Base-by-base conservation (phyloP, 2,797 vertebrate genomes). In the Gambelia wislizenii region DNA sequence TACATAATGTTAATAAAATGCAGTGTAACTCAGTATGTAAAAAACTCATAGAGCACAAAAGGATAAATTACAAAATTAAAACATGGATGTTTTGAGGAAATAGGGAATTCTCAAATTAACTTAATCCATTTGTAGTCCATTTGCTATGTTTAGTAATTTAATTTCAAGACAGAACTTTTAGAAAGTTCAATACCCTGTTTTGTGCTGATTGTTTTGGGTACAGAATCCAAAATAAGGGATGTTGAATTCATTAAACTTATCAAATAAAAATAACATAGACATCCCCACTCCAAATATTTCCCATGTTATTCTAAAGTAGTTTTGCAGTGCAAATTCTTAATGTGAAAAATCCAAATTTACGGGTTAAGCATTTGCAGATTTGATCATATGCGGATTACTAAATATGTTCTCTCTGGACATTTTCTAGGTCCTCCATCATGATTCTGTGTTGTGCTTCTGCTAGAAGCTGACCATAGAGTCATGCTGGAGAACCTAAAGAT, bases 1-100 rank as follows among this genome's bases (percentile, higher is more conserved):
- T 97, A 97, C 97, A 97, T 96, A 97, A 96, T 96, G 97, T 97
- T 97, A 97, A 97, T 97, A 97, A 97, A 97, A 97, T 96, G 96
- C 95, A 95, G 95, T 95, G 89, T 96, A 97, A 97, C 94, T 95
- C 96, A 96, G 94, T 96, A 97, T 95, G 95, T 94, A 92, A 95
- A 95, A 95, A 95, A 94, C 64, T 30, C 88, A 95, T 90, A 96
- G 96, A 96, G 94, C 96, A 97, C 93, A 96, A 95, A 94, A 93
- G 94, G 93, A 8, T 92, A 72, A 93, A 87, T 42, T 54, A 83
- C 44, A 83, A 93, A 93, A 86, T 82, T 95, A 95, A 94, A 96
- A 96, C 94, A 96, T 95, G 97, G 96, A 94, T 94, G 91, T 94
- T 96, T 96, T 81, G 95, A 93, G 87, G 93, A 91, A 95, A 79